Conservation (phyloP, 2,888 invertebrate species). For the Drosophila emarginata region DNA sequence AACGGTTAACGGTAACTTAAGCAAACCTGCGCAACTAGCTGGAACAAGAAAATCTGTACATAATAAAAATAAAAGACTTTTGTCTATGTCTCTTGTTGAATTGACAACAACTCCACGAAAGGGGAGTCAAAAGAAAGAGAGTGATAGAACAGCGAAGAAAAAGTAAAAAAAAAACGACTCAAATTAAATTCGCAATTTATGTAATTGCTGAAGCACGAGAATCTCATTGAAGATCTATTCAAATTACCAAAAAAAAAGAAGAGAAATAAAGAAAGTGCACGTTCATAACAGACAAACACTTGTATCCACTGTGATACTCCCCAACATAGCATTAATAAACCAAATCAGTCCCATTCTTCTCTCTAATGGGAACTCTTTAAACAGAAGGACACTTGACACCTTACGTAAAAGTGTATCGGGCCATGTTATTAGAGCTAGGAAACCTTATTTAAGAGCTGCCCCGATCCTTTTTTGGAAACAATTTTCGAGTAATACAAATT, state of each 20-base stretch:
- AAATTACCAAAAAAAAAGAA: background rate
- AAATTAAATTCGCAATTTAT: constrained; percentile 73
- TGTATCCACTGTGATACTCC: too few relatives aligned
- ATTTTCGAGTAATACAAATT: too few relatives aligned
- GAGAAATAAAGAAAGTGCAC: background rate
- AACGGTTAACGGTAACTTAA: constrained; percentile 65
- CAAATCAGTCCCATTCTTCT: too few relatives aligned
- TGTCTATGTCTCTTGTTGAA: background rate
- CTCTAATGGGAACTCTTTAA: too few relatives aligned
- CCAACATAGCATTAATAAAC: too few relatives aligned
- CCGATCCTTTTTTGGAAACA: too few relatives aligned
- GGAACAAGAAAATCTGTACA: constrained; percentile 33
- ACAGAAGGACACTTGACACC: too few relatives aligned
- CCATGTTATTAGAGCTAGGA: too few relatives aligned
- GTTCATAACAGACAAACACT: too few relatives aligned
- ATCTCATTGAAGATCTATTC: constrained; percentile 19
- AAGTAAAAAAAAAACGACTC: constrained; percentile 5
- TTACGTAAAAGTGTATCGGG: too few relatives aligned
- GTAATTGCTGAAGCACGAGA: constrained; percentile 54
- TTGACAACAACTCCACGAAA: constrained; percentile 13
- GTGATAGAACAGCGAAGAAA: constrained; percentile 18
- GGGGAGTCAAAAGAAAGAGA: constrained; percentile 2
- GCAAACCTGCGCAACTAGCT: constrained; percentile 49
- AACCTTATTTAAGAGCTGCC: too few relatives aligned
- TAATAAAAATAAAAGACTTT: constrained; percentile 16